These are phyloP conservation scores for Pao palembangensis DNA, from an alignment of 2,113 vertebrate species.

Conservation along the genomic window DNA sequence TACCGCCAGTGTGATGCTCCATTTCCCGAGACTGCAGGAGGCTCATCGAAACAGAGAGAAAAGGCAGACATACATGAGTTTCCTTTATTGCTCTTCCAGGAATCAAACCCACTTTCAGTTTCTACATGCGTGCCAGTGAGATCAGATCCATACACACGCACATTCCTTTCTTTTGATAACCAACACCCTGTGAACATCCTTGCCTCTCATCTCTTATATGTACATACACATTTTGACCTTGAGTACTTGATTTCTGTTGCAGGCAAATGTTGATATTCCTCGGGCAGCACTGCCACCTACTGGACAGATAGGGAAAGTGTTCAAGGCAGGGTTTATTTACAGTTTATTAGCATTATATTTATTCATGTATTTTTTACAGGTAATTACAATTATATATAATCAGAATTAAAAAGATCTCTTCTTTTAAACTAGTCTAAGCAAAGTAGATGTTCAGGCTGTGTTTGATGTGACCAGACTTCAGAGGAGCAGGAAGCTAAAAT, in stretches of 20 bases:
- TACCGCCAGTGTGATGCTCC: conserved; percentile 64
- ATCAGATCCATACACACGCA: neutral
- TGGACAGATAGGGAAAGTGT: too few species aligned
- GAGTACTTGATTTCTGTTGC: neutral
- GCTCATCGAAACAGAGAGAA: conserved; percentile 24
- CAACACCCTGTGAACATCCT: too few species aligned
- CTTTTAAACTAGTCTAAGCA: neutral
- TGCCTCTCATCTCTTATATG: neutral
- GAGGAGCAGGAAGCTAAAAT: too few species aligned
- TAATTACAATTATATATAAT: too few species aligned
- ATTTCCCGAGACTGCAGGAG: conserved; percentile 61
- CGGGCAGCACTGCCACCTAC: too few species aligned
- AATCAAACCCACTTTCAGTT: neutral
- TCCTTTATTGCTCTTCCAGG: conserved; percentile 53
- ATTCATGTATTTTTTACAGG: too few species aligned
- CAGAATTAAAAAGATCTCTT: too few species aligned
- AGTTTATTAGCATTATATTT: neutral
- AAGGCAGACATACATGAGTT: conserved; percentile 41
- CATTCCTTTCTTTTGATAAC: neutral
- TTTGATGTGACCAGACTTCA: too few species aligned
- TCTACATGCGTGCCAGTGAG: neutral
- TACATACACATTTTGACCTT: neutral
- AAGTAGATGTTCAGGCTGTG: too few species aligned
- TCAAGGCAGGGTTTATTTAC: neutral
- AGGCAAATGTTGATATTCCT: too few species aligned